Percentiles rank a stretch among this genome's conserved stretches.
Conservation (phyloP, 2,888 invertebrate species). For the Drymonia ruficornis region DNA sequence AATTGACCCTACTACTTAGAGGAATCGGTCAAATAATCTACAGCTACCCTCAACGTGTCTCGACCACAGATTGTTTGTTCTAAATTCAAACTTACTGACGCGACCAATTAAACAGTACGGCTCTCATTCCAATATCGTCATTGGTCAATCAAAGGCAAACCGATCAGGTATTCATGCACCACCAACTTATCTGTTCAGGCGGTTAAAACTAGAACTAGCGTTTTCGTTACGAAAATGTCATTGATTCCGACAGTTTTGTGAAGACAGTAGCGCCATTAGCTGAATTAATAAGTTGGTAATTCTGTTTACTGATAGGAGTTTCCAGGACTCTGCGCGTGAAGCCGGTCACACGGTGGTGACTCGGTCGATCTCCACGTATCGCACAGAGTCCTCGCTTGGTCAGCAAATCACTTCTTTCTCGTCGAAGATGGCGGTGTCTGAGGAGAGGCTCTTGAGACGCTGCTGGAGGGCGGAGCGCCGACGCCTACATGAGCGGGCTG, state of each 20-base stretch:
- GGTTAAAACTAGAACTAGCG: not conserved
- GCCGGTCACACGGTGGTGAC: constrained; percentile 94
- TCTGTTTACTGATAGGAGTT: constrained; percentile 6
- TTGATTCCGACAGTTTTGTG: not conserved
- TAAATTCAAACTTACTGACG: not conserved
- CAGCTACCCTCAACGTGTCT: constrained; percentile 28
- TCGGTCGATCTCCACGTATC: constrained; percentile 95
- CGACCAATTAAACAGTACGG: not conserved
- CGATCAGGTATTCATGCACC: not conserved
- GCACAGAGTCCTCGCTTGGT: constrained; percentile 98
- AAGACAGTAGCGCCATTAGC: not conserved
- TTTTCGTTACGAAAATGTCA: not conserved
- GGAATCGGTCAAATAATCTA: constrained; percentile 44
- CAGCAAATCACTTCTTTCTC: constrained; percentile 97
- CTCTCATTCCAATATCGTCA: not conserved
- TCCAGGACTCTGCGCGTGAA: constrained; percentile 69
- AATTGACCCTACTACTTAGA: constrained; percentile 47
- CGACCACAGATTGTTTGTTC: constrained; percentile 15
- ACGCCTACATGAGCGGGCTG: constrained; percentile 85
- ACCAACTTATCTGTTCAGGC: not conserved
- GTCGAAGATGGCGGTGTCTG: constrained; percentile 93
- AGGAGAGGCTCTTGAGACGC: constrained; percentile 91
- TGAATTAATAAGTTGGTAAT: not conserved
- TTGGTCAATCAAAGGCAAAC: not conserved
- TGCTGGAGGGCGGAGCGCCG: constrained; percentile 92